Base-by-base conservation (phyloP, 2,113 vertebrate genomes). In the Hirundichthys speculiger region DNA sequence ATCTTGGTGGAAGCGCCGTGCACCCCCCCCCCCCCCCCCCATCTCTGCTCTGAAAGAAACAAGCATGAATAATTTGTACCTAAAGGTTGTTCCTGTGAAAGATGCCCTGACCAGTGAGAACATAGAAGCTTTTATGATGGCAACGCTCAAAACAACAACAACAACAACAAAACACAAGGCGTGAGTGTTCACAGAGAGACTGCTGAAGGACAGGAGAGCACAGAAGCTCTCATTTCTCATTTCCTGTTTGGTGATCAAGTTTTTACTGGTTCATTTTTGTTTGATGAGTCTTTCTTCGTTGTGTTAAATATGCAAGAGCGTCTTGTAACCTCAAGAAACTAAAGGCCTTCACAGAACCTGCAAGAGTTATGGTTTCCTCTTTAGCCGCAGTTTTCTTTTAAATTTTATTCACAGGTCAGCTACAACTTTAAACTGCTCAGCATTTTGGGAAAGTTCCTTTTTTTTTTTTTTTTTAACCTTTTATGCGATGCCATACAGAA, bases 11-110 rank as follows among this genome's bases (percentile, higher is more conserved):
- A 69, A 49, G 53, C 53, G 68, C 47, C 8, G 48, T 72, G 78
- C 61, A 75, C 78, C 70, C 58, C 63, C 42, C 40, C 40, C 63
- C 42, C 40, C 40, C 20, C 50, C 47, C 13, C 25, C 41, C 45
- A 34, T 40, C 47, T 27, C 43, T 67, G 47, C 58, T 45, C 64
- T 68, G 79, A 60, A 77, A 81, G 77, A 85, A 81, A 79, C 69
- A 77, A 64, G 55, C 82, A 88, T 88, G 27, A 86, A 88, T 88
- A 73, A 88, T 86, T 86, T 88, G 73, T 77, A 55, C 55, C 38
- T 63, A 2, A 51, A 74, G 73, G 83, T 70, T 84, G 72, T 83
- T 84, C 74, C 71, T 77, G 79, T 69, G 79, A 79, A 86, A 84
- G 74, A 79, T 61, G 65, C 24, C 61, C 64, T 56, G 73, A 64